Percentiles rank a stretch among this genome's conserved stretches.
phyloP scores from a whole-genome alignment of 1,140 invertebrate species.

The Platorchestia sp. region DNA sequence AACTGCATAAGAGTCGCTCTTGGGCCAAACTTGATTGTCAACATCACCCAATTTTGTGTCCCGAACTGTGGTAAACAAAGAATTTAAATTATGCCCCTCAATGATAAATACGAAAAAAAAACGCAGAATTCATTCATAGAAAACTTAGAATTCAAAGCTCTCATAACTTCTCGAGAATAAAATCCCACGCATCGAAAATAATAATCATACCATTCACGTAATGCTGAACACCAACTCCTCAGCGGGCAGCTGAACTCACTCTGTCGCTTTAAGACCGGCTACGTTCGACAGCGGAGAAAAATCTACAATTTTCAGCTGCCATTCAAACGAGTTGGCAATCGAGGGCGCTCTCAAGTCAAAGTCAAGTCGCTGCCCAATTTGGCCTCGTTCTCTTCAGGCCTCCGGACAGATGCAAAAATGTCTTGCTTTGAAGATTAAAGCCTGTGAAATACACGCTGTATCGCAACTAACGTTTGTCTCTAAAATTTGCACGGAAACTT shows the following conservation, averaged over 20 bases:
- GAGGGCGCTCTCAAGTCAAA: not conserved
- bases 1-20: no score
- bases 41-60: no score
- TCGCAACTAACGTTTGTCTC: not conserved
- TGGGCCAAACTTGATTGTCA: no score
- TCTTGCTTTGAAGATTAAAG: not conserved
- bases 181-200: no score
- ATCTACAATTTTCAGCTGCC: not conserved
- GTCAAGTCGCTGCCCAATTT: conserved; percentile 6
- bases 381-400: not conserved
- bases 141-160: no score
- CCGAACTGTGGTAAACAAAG: no score
- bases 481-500: not conserved
- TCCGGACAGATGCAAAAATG: not conserved
- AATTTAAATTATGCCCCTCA: no score
- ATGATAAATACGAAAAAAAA: no score
- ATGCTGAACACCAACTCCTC: not conserved
- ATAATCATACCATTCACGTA: no score
- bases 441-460: not conserved
- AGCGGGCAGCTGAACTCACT: not conserved
- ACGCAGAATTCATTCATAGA: no score
- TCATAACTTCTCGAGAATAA: no score
- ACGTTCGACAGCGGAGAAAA: not conserved
- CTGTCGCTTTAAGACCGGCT: not conserved
- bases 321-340: not conserved